A percentile compares a stretch with the other conserved stretches of the same genome.
These are phyloP conservation scores for Prionailurus bengalensis DNA, from an alignment of 2,113 vertebrate species.

Conservation along the genomic window DNA sequence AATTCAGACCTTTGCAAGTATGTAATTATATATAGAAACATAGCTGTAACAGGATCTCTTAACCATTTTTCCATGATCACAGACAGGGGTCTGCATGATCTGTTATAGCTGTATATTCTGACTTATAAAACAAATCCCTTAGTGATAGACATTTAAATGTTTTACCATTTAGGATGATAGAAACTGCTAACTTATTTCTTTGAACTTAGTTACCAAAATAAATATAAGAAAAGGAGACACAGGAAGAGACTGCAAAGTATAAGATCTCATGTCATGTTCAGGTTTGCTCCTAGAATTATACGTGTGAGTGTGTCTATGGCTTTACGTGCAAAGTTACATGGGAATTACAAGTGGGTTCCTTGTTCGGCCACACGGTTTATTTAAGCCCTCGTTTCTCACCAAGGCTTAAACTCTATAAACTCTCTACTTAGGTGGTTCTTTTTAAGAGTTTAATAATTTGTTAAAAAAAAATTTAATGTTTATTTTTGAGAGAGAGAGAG, in stretches of 20 bases:
- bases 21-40: background rate
- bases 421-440: background rate
- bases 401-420: background rate
- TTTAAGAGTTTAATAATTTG: slow-evolving; percentile 11
- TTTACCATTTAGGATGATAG: background rate
- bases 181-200: background rate
- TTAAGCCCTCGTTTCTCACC: background rate
- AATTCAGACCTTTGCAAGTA: background rate
- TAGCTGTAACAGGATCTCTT: background rate
- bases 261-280: background rate
- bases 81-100: background rate
- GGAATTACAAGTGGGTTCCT: background rate
- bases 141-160: background rate
- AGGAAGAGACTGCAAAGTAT: background rate
- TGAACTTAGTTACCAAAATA: slow-evolving; percentile 19
- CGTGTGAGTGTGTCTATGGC: background rate
- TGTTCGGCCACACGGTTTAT: background rate
- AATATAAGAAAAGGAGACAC: background rate
- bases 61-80: background rate
- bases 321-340: background rate
- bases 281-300: background rate
- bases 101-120: background rate
- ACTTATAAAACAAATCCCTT: slow-evolving; percentile 9
- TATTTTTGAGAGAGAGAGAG: background rate
- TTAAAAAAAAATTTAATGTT: background rate